Conservation (phyloP, 2,888 invertebrate species). For the Ophraella communa region DNA sequence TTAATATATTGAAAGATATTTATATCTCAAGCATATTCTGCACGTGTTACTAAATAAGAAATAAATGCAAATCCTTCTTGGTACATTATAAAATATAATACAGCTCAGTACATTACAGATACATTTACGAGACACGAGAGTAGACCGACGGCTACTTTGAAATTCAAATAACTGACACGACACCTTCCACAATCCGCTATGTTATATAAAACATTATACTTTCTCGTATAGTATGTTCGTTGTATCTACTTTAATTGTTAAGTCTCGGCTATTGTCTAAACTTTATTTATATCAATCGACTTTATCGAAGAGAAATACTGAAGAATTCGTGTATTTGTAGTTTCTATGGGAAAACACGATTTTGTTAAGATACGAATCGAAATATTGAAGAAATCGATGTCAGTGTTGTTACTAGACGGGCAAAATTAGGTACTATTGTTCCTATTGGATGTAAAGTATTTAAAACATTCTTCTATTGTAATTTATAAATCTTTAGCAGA, state of each 20-base stretch:
- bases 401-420: background rate
- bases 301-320: background rate
- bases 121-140: slow-evolving; percentile 1
- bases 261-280: slow-evolving; percentile 11
- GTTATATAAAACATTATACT: slow-evolving; percentile 3
- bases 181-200: slow-evolving; percentile 31
- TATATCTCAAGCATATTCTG: too few relatives aligned
- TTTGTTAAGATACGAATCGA: slow-evolving; percentile 1
- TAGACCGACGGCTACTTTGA: slow-evolving; percentile 44
- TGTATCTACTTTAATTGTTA: slow-evolving; percentile 14
- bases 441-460: too few relatives aligned
- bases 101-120: slow-evolving; percentile 19
- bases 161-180: slow-evolving; percentile 49
- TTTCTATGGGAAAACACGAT: slow-evolving; percentile 23
- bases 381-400: background rate
- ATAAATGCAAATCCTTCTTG: slow-evolving; percentile 41
- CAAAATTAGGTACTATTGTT: too few relatives aligned
- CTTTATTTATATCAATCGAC: slow-evolving; percentile 13
- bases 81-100: slow-evolving; percentile 28
- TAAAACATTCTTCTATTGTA: too few relatives aligned
- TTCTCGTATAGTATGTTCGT: background rate
- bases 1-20: too few relatives aligned
- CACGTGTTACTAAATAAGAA: background rate
- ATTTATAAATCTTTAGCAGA: too few relatives aligned
- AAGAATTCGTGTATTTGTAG: slow-evolving; percentile 12